These are phyloP conservation scores for Scaptomyza polygonia DNA, from an alignment of 2,888 invertebrate genomes.

Conservation along the genomic window DNA sequence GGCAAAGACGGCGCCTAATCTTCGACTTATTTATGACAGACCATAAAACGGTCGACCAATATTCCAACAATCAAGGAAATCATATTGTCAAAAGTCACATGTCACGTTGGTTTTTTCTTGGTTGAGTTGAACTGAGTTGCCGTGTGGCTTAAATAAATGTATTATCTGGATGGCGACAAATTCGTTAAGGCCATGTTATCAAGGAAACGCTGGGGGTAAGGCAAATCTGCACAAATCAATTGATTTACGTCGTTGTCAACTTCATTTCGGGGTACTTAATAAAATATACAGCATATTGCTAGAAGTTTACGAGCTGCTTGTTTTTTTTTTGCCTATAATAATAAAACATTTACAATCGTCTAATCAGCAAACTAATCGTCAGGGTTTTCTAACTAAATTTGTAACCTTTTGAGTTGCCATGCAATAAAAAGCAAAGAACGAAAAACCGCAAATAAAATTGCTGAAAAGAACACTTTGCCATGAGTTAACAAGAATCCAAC, in stretches of 20 bases:
- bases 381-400: slow-evolving; percentile 5
- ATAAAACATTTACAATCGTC: slow-evolving; percentile 55
- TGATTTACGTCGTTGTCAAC: slow-evolving; percentile 46
- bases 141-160: slow-evolving; percentile 1
- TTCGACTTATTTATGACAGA: slow-evolving; percentile 40
- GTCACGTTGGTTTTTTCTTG: slow-evolving; percentile 6
- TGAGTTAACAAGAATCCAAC: not conserved
- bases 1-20: slow-evolving; percentile 37
- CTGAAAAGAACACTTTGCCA: not conserved
- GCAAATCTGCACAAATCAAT: slow-evolving; percentile 55
- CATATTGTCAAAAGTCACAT: slow-evolving; percentile 35
- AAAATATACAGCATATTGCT: slow-evolving; percentile 1
- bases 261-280: not conserved
- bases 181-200: slow-evolving; percentile 46
- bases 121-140: slow-evolving; percentile 11
- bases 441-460: not conserved
- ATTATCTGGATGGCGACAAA: slow-evolving; percentile 45
- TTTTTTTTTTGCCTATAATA: slow-evolving; percentile 27
- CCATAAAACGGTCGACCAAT: slow-evolving; percentile 35
- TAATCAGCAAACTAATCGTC: slow-evolving; percentile 50
- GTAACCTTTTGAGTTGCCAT: slow-evolving; percentile 38
- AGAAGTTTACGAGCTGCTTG: slow-evolving; percentile 21
- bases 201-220: slow-evolving; percentile 3
- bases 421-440: slow-evolving; percentile 27
- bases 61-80: slow-evolving; percentile 41